Evolutionary conservation across 2,888 invertebrate genomes (phyloP), one percentile per base, ranked within the genome.

Genomic region (Calliphora vomitoria): DNA sequence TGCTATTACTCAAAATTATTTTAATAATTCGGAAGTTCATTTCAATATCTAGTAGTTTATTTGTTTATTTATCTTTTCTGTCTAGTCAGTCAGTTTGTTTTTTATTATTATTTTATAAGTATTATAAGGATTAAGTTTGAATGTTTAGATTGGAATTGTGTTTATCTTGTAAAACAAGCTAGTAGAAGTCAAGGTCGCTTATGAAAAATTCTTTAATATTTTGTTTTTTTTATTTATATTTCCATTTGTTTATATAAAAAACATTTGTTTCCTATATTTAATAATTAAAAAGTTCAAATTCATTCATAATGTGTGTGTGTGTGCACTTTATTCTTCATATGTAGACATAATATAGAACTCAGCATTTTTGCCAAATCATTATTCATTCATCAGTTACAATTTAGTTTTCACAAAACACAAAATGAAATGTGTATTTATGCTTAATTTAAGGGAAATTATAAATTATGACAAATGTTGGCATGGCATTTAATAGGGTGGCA

Each of bases 311-410:
- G 44, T 44, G 10, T 53, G 35, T 79, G 13, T 35, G 47, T 58
- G n/a, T n/a, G n/a, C n/a, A 31, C 1, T 79, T 1, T 20, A 8
- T 3, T 35, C 15, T 20, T 1, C 0, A 44, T 10, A 38, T 20
- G 18, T 38, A 35, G 53, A 76, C 53, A 38, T 50, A 64, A 64
- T 18, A 41, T 41, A 31, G 50, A 38, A 50, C n/a, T 53, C 20
- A 20, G 62, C 31, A 58, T 8, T 71, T 72, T 62, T 62, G 80
- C 41, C 25, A 35, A 71, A 72, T 80, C 80, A 80, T 72, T 62
- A 41, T 72, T 71, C 71, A 41, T 38, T 80, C 71, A 80, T 80
- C 66, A 78, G 25, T 71, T 71, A 38, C 38, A 80, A 80, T 80
- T 78, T 66, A 68, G 25, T 31, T 60, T 60, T 31, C 15, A 41